Conservation (phyloP, 2,797 vertebrate genomes). For the Erethizon dorsatum region DNA sequence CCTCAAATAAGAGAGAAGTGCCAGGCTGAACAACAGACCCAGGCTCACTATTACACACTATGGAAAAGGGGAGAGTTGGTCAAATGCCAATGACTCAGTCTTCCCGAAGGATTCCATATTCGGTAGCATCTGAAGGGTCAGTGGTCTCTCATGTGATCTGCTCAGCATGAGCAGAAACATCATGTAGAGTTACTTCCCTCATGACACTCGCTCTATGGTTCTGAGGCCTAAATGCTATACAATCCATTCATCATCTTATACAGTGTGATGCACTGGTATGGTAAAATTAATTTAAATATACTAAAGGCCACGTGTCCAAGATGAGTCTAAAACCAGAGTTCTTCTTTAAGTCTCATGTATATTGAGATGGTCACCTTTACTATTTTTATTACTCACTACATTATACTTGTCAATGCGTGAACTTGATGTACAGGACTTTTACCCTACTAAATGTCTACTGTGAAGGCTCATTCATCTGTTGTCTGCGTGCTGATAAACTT, state of each 20-base stretch:
- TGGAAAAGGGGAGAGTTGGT: not conserved
- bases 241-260: not conserved
- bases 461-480: not conserved
- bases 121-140: not conserved
- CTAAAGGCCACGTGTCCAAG: not conserved
- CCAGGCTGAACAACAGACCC: not conserved
- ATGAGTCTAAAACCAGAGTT: constrained; percentile 19
- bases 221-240: not conserved
- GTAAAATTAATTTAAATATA: constrained; percentile 14
- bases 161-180: not conserved
- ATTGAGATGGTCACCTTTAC: not conserved
- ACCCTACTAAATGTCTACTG: not conserved
- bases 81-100: not conserved
- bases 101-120: not conserved
- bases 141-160: not conserved
- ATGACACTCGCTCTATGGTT: not conserved
- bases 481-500: constrained; percentile 1
- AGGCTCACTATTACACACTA: not conserved
- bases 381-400: not conserved
- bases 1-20: constrained; percentile 51
- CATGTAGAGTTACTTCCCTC: not conserved
- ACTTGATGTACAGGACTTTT: not conserved
- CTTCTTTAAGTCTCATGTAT: not conserved
- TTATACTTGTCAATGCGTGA: constrained; percentile 8
- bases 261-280: not conserved